A percentile compares a stretch with the other conserved stretches of the same genome.
Conservation (phyloP, 2,113 vertebrate species). For the Tringa solitaria region DNA sequence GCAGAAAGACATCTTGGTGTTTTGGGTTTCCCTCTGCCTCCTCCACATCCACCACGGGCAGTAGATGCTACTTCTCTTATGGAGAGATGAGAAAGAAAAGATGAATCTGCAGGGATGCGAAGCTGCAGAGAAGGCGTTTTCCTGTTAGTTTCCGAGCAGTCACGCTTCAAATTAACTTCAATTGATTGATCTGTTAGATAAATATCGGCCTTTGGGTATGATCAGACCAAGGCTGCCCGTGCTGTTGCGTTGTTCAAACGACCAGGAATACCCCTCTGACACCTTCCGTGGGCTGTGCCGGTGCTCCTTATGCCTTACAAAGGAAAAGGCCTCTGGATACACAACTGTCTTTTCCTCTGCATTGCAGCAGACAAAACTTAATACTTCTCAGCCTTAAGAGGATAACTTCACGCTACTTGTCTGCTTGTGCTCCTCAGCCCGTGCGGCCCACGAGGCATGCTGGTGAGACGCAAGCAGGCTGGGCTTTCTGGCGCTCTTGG, state of each 20-base stretch:
- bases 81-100: neutral
- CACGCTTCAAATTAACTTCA: neutral
- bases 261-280: neutral
- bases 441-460: fast-evolving
- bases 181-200: neutral
- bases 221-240: neutral
- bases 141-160: neutral
- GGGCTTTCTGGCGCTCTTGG: neutral
- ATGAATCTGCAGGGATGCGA: neutral
- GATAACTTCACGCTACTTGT: neutral
- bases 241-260: neutral
- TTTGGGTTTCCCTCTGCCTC: neutral
- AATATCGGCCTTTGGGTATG: neutral
- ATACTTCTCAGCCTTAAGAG: neutral
- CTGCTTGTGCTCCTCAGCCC: fast-evolving
- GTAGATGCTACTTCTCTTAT: neutral
- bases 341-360: neutral
- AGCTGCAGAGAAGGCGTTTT: neutral
- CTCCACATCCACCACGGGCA: neutral
- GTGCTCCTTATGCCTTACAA: neutral
- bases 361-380: neutral
- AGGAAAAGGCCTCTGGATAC: neutral
- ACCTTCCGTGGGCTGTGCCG: neutral
- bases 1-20: neutral
- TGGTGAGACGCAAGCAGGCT: neutral